Conservation (phyloP, 1,140 invertebrate species). For the Bombus terrestris region DNA sequence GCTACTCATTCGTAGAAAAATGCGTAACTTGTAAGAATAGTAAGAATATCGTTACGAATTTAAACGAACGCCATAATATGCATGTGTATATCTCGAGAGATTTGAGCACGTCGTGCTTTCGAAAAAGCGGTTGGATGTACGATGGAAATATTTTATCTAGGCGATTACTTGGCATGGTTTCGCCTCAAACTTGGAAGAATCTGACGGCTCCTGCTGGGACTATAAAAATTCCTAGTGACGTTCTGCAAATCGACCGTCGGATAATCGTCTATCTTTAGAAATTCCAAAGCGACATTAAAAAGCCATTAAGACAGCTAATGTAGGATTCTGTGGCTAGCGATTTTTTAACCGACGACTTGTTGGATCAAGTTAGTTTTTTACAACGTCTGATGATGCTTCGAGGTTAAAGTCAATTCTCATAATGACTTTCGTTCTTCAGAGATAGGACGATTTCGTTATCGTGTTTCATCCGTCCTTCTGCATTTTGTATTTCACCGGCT, state of each 20-base stretch:
- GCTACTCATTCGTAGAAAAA: not conserved
- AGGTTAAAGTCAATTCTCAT: conserved; percentile 35
- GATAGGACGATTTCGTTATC: too few species aligned
- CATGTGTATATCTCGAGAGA: not conserved
- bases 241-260: conserved; percentile 43
- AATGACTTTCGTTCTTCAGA: not conserved
- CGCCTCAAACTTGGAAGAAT: not conserved
- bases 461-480: not conserved
- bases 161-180: not conserved
- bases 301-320: conserved; percentile 62
- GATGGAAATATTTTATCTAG: not conserved
- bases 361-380: conserved; percentile 9
- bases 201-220: not conserved
- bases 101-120: not conserved
- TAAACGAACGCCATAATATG: not conserved
- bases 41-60: not conserved
- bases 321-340: conserved; percentile 43
- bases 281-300: conserved; percentile 68
- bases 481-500: not conserved
- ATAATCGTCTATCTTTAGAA: conserved; percentile 22
- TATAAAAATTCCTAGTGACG: conserved; percentile 19
- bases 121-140: not conserved
- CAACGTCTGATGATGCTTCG: not conserved
- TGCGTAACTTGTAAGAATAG: not conserved
- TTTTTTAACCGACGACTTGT: conserved; percentile 48